A percentile compares a stretch with the other conserved stretches of the same genome.
These are phyloP conservation scores for Antitype chi DNA, from an alignment of 2,888 invertebrate genomes.

Conservation along the genomic window DNA sequence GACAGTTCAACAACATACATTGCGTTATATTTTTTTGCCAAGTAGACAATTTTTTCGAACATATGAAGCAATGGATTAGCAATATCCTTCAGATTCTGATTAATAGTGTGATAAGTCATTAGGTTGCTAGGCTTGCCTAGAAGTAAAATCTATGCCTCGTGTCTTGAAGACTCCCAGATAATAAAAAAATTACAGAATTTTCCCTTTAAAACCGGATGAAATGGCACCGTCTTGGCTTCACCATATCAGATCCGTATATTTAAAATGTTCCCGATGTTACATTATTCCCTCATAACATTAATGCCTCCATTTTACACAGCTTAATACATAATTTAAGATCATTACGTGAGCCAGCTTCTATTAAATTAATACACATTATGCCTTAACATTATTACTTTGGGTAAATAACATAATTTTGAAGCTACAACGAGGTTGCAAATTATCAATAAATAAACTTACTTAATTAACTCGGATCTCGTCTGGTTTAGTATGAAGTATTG, in stretches of 20 bases:
- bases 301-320: slow-evolving; percentile 21
- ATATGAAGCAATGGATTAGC: too few species aligned
- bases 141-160: not conserved
- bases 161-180: not conserved
- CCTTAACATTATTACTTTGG: slow-evolving; percentile 41
- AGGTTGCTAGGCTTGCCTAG: not conserved
- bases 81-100: too few species aligned
- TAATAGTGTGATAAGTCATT: too few species aligned
- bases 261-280: slow-evolving; percentile 35
- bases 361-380: slow-evolving; percentile 49
- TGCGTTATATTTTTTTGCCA: too few species aligned
- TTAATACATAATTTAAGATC: slow-evolving; percentile 52
- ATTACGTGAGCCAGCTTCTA: slow-evolving; percentile 35
- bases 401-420: slow-evolving; percentile 37
- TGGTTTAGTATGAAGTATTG: slow-evolving; percentile 32
- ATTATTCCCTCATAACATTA: slow-evolving; percentile 26
- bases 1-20: too few species aligned
- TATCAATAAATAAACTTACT: slow-evolving; percentile 45
- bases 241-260: slow-evolving; percentile 19
- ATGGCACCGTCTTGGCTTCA: not conserved
- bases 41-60: too few species aligned
- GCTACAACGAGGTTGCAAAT: slow-evolving; percentile 28
- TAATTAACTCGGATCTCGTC: slow-evolving; percentile 31
- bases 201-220: not conserved
- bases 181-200: too few species aligned